Evolutionary conservation across 2,113 vertebrate genomes (phyloP), one percentile per base, ranked within the genome.

Genomic region (Myiopsitta monachus): DNA sequence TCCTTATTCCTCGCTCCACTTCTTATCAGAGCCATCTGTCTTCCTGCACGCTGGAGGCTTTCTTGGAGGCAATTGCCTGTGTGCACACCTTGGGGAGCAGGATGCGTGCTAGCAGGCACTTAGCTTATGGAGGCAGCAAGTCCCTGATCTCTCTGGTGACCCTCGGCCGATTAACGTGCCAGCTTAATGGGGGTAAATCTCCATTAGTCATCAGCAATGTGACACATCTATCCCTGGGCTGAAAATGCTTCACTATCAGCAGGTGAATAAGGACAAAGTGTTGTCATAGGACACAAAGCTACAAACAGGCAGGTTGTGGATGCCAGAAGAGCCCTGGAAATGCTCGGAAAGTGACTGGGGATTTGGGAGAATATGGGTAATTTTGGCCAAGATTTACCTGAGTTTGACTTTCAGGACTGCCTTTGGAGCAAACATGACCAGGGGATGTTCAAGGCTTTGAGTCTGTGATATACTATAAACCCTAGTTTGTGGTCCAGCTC

Each of bases 1-100:
- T 43, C 43, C 15, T 64, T 39, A 33, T 43, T 63, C 84, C 80
- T 61, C 63, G 38, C n/a, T 70, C 49, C 27, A 28, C 49, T 64
- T 69, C 67, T 27, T 52, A 66, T 43, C 51, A 70, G 39, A 69
- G 63, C 23, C 57, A 70, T 70, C 30, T 70, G 68, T 27, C 55
- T 61, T 76, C 39, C 62, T 54, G 38, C 55, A 54, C 0, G 3
- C 62, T 39, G 62, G 43, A 59, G 62, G 26, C 38, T 79, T 84
- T 75, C 74, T 84, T 69, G 74, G 62, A 57, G 74, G 43, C n/a
- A 69, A 33, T 30, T 41, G 62, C 38, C 79, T 75, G 38, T 26
- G 26, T 22, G 33, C 55, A 52, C 28, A 36, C 15, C 49, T 54
- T 3, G 0, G n/a, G 75, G 51, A 81, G 51, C 1, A 0, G 44